A percentile compares a stretch with the other conserved stretches of the same genome.
Conservation (phyloP, 2,113 vertebrate species). For the Sinocyclocheilus maitianheensis region DNA sequence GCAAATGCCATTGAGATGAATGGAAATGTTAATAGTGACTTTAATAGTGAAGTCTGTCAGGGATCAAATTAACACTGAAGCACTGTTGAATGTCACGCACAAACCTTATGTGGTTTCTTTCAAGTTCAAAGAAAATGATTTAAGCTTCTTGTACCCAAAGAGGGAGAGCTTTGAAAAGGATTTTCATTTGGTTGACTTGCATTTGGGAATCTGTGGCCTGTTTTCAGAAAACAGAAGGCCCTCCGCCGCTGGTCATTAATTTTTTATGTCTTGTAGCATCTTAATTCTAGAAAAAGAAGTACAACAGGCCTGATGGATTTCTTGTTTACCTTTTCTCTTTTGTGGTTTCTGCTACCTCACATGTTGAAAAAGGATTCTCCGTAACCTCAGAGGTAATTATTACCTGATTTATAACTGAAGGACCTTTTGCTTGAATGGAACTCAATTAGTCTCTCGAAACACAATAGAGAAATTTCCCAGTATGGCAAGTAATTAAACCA, state of each 20-base stretch:
- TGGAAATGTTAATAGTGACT: not conserved
- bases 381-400: slow-evolving; percentile 31
- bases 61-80: not conserved
- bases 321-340: not conserved
- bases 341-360: not conserved
- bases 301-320: slow-evolving; percentile 9
- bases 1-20: slow-evolving; percentile 2
- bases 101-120: slow-evolving; percentile 15
- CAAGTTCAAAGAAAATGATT: slow-evolving; percentile 20
- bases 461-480: slow-evolving; percentile 10
- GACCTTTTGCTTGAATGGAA: slow-evolving; percentile 4
- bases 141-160: slow-evolving; percentile 12
- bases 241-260: slow-evolving; percentile 16
- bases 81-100: not conserved
- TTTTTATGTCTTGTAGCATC: slow-evolving; percentile 16
- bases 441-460: not conserved
- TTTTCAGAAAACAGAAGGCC: slow-evolving; percentile 15
- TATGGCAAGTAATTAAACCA: slow-evolving; percentile 10
- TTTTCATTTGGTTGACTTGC: slow-evolving; percentile 20
- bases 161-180: not conserved
- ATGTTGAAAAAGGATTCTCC: slow-evolving; percentile 1
- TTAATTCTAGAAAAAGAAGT: slow-evolving; percentile 27
- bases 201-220: slow-evolving; percentile 23
- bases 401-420: slow-evolving; percentile 31
- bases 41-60: slow-evolving; percentile 5